Conservation (phyloP, 1,140 invertebrate species). For the Eufriesea mexicana region DNA sequence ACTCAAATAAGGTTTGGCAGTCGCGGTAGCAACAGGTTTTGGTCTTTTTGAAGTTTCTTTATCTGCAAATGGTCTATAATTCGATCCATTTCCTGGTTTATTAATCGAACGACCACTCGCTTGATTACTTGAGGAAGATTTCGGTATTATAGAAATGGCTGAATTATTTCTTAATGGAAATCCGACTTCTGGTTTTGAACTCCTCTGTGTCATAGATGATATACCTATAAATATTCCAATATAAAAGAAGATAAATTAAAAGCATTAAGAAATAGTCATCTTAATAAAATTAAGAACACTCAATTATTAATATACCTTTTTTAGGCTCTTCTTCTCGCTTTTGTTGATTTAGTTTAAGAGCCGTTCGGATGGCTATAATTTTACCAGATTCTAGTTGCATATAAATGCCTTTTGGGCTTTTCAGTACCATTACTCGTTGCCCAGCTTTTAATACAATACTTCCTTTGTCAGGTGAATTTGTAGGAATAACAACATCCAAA, state of each 20-base stretch:
- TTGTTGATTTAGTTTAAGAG: slow-evolving; percentile 88
- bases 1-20: slow-evolving; percentile 76
- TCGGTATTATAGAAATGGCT: slow-evolving; percentile 86
- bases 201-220: slow-evolving; percentile 79
- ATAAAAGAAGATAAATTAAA: background rate
- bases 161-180: slow-evolving; percentile 86
- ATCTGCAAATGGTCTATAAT: slow-evolving; percentile 76
- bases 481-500: slow-evolving; percentile 95
- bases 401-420: slow-evolving; percentile 97
- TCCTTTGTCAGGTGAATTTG: slow-evolving; percentile 92
- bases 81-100: slow-evolving; percentile 71
- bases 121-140: slow-evolving; percentile 76
- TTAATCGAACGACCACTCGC: slow-evolving; percentile 70
- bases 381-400: slow-evolving; percentile 97
- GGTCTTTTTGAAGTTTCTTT: slow-evolving; percentile 75
- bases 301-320: slow-evolving; percentile 75
- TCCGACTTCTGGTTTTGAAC: slow-evolving; percentile 82
- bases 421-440: slow-evolving; percentile 95
- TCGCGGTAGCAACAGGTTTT: slow-evolving; percentile 77
- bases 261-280: background rate
- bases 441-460: slow-evolving; percentile 95
- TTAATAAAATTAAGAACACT: slow-evolving; percentile 10
- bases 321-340: slow-evolving; percentile 84
- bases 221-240: slow-evolving; percentile 73
- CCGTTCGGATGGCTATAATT: slow-evolving; percentile 95